A percentile compares a stretch with the other conserved stretches of the same genome.
phyloP scores from a whole-genome alignment of 2,888 invertebrate species.

The Vanessa cardui region DNA sequence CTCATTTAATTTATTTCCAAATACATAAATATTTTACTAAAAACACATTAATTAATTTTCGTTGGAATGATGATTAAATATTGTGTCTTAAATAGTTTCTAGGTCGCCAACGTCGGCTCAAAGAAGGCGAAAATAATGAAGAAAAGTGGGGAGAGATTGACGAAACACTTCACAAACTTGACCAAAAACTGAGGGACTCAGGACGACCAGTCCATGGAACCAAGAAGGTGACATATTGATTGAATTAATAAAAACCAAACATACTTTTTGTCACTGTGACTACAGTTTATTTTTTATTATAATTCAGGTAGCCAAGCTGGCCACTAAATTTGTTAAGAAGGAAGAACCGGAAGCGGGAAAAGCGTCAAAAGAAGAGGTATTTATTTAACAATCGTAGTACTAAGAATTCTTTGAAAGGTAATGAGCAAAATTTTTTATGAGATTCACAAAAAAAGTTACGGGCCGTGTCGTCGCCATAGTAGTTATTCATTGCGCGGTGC shows the following conservation, averaged over 20 bases:
- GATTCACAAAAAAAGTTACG: no score
- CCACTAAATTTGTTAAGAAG: slow-evolving; percentile 86
- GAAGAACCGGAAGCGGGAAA: slow-evolving; percentile 75
- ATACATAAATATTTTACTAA: no score
- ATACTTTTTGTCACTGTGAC: background rate
- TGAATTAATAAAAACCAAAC: background rate
- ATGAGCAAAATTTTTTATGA: no score
- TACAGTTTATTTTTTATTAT: background rate
- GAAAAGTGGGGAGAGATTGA: slow-evolving; percentile 76
- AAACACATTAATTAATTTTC: background rate
- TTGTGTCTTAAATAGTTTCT: slow-evolving; percentile 57
- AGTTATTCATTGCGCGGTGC: no score
- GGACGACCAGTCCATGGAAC: slow-evolving; percentile 73
- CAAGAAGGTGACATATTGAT: slow-evolving; percentile 79
- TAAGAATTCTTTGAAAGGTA: no score
- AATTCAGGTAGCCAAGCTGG: slow-evolving; percentile 89
- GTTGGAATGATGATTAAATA: background rate
- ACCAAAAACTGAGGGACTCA: slow-evolving; percentile 68
- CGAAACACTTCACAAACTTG: slow-evolving; percentile 67
- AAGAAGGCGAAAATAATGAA: slow-evolving; percentile 66
- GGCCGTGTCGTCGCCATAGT: no score
- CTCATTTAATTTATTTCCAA: no score
- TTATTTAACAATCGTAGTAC: background rate
- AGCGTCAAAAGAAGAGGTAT: slow-evolving; percentile 58
- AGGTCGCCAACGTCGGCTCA: slow-evolving; percentile 66